phyloP scores from a whole-genome alignment of 1,140 invertebrate species.

The Listronotus oregonensis region DNA sequence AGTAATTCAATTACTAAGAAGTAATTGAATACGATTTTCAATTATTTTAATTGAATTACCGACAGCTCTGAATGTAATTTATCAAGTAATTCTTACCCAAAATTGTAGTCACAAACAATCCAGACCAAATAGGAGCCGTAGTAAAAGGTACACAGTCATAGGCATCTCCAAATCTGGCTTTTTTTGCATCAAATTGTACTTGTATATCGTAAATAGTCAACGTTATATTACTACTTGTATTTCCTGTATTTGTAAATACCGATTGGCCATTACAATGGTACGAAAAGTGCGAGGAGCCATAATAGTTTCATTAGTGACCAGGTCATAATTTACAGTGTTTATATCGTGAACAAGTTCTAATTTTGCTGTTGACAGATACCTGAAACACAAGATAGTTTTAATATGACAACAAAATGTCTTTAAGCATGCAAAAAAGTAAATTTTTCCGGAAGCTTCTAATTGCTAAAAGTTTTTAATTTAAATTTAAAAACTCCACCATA shows the following conservation, averaged over 20 bases:
- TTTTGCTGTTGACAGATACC: constrained; percentile 27
- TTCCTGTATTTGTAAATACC: constrained; percentile 48
- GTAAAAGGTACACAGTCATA: constrained; percentile 81
- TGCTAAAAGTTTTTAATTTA: no score
- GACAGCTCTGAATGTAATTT: no score
- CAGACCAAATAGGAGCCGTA: constrained; percentile 77
- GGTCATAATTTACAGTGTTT: constrained; percentile 33
- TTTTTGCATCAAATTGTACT: constrained; percentile 56
- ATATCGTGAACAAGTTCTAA: constrained; percentile 40
- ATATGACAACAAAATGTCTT: no score
- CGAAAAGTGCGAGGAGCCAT: constrained; percentile 59
- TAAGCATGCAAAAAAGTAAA: no score
- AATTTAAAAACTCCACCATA: no score
- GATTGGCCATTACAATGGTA: constrained; percentile 59
- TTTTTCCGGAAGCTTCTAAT: no score
- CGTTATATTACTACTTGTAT: constrained; percentile 38
- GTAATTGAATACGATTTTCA: no score
- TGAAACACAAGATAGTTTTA: constrained; percentile 1
- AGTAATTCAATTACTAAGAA: no score
- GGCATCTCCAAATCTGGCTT: constrained; percentile 59
- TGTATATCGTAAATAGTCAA: constrained; percentile 58
- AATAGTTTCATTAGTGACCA: constrained; percentile 49
- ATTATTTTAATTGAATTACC: no score
- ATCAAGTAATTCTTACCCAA: constrained; percentile 56
- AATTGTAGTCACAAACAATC: constrained; percentile 71